Base-by-base conservation (phyloP, 2,797 vertebrate species). In the Anabacerthia variegaticeps region DNA sequence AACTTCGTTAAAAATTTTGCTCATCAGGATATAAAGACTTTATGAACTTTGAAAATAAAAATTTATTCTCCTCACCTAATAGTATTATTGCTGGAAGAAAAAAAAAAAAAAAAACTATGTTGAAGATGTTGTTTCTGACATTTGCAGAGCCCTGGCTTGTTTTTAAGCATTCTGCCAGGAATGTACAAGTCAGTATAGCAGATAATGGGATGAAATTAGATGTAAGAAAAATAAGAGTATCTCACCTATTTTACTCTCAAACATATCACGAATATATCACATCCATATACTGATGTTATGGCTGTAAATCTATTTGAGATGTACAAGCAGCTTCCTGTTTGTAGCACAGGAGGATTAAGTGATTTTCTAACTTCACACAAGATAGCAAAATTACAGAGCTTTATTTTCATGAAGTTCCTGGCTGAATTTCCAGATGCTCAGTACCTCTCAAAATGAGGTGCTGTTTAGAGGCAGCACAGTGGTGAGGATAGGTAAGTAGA, bases 401-500 rank as follows among this genome's bases (percentile, higher is more conserved):
- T 66, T 56, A 12, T 75, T 88, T 79, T 86, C 24, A 9, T 59
- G 4, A 69, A 69, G 28, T 63, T 86, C 58, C 46, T 71, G 49
- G 41, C 46, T 77, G 52, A 80, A 61, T 16, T 77, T 85, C n/a
- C 2, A 12, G 39, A 62, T 76, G 21, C 59, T 92, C 48, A 92
- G 88, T 82, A 89, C n/a, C 51, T 84, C 71, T 87, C 24, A 62
- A 82, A 92, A 94, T 44, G 7, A 55, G 22, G 22, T 87, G 65
- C 43, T 81, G 10, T 65, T 88, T n/a, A 68, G 59, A 84, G 49
- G 32, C 43, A 94, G 43, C 85, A 87, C 85, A 95, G 61, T 8
- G 76, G 41, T 93, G 72, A 92, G 67, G 93, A 30, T 8, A 94
- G 79, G 93, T 85, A 80, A 88, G 81, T 71, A 84, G 27, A 96